Conservation (phyloP, 2,888 invertebrate genomes). For the Xylota segnis region DNA sequence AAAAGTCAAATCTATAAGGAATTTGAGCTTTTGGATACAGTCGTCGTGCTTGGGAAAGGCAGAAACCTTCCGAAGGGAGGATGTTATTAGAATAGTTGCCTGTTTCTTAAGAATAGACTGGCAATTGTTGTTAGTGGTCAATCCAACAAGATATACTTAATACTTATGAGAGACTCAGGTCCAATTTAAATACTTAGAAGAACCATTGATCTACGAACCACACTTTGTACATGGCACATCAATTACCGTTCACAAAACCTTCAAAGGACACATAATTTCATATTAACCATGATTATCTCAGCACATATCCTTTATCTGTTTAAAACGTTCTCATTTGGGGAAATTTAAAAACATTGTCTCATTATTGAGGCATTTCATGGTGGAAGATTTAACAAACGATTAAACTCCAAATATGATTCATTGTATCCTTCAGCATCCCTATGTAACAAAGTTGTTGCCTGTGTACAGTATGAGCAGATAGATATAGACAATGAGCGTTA, state of each 20-base stretch:
- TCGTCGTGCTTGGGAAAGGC: too few relatives aligned
- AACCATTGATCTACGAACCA: too few relatives aligned
- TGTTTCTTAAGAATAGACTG: too few relatives aligned
- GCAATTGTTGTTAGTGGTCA: too few relatives aligned
- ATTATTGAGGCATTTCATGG: slow-evolving; percentile 45
- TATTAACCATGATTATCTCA: slow-evolving; percentile 6
- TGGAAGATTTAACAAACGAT: slow-evolving; percentile 34
- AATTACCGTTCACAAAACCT: not conserved
- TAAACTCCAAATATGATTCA: slow-evolving; percentile 38
- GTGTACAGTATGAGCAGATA: not conserved
- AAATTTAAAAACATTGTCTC: slow-evolving; percentile 21
- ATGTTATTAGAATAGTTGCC: too few relatives aligned
- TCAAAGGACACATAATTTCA: not conserved
- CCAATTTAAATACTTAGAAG: too few relatives aligned
- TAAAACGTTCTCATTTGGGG: not conserved
- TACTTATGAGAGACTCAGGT: too few relatives aligned
- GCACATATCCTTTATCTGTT: not conserved
- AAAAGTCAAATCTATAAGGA: too few relatives aligned
- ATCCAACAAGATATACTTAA: too few relatives aligned
- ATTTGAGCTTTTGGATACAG: too few relatives aligned
- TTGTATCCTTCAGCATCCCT: slow-evolving; percentile 15
- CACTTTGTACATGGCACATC: too few relatives aligned
- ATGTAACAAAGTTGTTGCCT: slow-evolving; percentile 30
- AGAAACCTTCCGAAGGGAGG: too few relatives aligned
- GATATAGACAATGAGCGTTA: slow-evolving; percentile 18